Conservation (phyloP, 2,113 vertebrate species). For the Channa maculata region DNA sequence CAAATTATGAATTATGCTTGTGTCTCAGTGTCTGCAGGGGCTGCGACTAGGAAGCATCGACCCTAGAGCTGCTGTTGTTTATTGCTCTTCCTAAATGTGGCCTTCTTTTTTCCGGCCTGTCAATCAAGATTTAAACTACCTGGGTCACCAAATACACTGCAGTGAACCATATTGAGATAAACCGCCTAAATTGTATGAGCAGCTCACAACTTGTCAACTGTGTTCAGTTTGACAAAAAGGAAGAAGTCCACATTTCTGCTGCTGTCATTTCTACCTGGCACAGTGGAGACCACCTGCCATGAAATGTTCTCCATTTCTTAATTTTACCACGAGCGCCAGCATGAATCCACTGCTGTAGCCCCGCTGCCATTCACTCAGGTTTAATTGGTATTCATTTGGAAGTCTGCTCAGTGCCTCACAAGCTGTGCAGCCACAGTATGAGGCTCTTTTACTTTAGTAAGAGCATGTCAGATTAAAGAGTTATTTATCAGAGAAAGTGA, state of each 20-base stretch:
- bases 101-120: conserved; percentile 16
- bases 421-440: conserved; percentile 57
- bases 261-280: conserved; percentile 26
- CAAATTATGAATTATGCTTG: conserved; percentile 71
- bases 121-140: conserved; percentile 43
- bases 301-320: conserved; percentile 45
- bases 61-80: conserved; percentile 46
- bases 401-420: conserved; percentile 25
- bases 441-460: conserved; percentile 57
- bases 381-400: conserved; percentile 64
- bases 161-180: neutral
- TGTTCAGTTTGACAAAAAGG: conserved; percentile 33
- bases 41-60: conserved; percentile 39
- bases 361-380: conserved; percentile 34
- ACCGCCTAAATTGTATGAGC: conserved; percentile 42
- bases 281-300: conserved; percentile 34
- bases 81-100: conserved; percentile 37
- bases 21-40: conserved; percentile 55
- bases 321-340: conserved; percentile 44
- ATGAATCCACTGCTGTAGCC: conserved; percentile 9
- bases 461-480: conserved; percentile 66
- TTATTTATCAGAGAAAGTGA: conserved; percentile 58
- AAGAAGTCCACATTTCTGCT: conserved; percentile 15
- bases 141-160: neutral
- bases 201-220: conserved; percentile 27